Conservation (phyloP, 2,797 vertebrate species). For the Cirrhinus mrigala region DNA sequence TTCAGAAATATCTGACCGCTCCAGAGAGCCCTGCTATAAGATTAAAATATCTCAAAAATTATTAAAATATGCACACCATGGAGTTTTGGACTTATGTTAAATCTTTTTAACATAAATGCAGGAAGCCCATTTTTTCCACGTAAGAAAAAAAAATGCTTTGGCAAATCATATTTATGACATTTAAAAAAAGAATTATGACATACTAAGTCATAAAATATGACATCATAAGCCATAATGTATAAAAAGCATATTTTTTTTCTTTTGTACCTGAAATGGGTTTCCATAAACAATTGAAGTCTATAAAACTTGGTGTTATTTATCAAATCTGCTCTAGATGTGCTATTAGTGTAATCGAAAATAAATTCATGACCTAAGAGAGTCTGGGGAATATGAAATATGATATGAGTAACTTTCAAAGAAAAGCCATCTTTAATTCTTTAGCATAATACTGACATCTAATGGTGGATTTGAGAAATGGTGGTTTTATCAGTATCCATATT, state of each 20-base stretch:
- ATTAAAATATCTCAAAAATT: no score
- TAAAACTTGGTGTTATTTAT: background rate
- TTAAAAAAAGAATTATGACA: background rate
- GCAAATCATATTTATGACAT: background rate
- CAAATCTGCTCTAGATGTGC: background rate
- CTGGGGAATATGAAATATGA: background rate
- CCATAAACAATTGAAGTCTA: background rate
- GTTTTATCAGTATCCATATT: background rate
- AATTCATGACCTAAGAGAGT: background rate
- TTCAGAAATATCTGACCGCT: no score
- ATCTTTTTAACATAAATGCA: background rate
- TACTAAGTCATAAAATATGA: no score
- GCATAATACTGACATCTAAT: slow-evolving; percentile 48
- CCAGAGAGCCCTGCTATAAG: no score
- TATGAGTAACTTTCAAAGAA: background rate
- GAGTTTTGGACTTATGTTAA: no score
- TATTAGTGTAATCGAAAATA: background rate
- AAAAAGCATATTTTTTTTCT: background rate
- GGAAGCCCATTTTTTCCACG: no score
- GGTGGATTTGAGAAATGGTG: background rate
- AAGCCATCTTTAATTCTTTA: background rate
- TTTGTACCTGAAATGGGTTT: background rate
- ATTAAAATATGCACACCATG: no score
- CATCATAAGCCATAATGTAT: background rate
- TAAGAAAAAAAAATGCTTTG: background rate